Evolutionary conservation across 2,888 invertebrate genomes (phyloP).

Genomic region (Tolmerus cingulatus): DNA sequence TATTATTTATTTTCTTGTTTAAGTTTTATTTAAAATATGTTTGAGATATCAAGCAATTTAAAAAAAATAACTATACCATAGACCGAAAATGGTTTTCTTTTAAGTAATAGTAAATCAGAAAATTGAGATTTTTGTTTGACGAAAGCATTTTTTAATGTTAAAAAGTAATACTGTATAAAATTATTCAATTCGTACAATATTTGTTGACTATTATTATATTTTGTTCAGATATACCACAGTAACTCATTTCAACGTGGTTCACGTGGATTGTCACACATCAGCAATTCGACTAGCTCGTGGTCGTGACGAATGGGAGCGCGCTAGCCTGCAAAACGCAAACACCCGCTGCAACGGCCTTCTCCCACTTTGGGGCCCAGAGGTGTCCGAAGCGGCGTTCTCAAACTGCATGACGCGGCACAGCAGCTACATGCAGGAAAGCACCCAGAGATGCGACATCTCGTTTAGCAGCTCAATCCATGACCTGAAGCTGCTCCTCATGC

Average conservation of each 20-base stretch:
- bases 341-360: slow-evolving; percentile 96
- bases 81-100: too few relatives aligned
- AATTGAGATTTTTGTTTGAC: too few relatives aligned
- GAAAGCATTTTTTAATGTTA: too few relatives aligned
- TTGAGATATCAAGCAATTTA: too few relatives aligned
- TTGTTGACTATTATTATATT: not conserved
- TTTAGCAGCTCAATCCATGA: slow-evolving; percentile 79
- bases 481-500: slow-evolving; percentile 84
- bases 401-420: slow-evolving; percentile 92
- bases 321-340: slow-evolving; percentile 96
- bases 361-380: slow-evolving; percentile 96
- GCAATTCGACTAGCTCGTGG: slow-evolving; percentile 81
- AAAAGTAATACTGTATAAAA: too few relatives aligned
- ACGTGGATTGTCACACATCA: slow-evolving; percentile 97
- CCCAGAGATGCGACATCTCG: slow-evolving; percentile 63
- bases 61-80: too few relatives aligned
- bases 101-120: too few relatives aligned
- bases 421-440: slow-evolving; percentile 74
- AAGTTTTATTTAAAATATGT: too few relatives aligned
- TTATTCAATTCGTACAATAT: too few relatives aligned
- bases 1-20: too few relatives aligned
- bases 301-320: slow-evolving; percentile 98
- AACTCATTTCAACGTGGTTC: slow-evolving; percentile 97
- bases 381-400: slow-evolving; percentile 91
- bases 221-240: slow-evolving; percentile 82